A percentile compares a stretch with the other conserved stretches of the same genome.
Conservation (phyloP, 2,888 invertebrate genomes). For the Ganaspis brasiliensis region DNA sequence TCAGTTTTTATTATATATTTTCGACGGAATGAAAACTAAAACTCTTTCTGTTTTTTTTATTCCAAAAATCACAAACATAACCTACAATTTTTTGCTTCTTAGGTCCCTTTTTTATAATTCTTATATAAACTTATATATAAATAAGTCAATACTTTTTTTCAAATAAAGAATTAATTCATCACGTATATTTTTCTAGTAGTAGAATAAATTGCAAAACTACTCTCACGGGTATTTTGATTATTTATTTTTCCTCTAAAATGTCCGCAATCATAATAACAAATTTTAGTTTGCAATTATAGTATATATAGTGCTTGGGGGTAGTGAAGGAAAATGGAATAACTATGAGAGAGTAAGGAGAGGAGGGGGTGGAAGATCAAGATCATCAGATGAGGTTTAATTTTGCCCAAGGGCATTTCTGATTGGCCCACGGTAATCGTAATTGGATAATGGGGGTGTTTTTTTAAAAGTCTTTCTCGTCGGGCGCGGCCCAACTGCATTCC, state of each 20-base stretch:
- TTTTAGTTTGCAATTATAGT: constrained; percentile 31
- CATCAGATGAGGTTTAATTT: constrained; percentile 31
- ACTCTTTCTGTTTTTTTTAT: too few relatives aligned
- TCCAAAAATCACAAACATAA: too few relatives aligned
- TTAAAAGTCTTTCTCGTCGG: constrained; percentile 19
- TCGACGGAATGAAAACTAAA: too few relatives aligned
- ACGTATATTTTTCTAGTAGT: too few relatives aligned
- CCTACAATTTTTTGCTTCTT: too few relatives aligned
- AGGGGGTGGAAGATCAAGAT: constrained; percentile 28
- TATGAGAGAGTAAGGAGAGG: neutral
- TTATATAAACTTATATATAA: too few relatives aligned
- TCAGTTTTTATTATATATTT: too few relatives aligned
- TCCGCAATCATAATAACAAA: neutral
- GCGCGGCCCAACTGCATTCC: constrained; percentile 29
- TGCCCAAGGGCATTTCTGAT: constrained; percentile 14
- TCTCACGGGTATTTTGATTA: neutral
- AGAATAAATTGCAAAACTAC: neutral
- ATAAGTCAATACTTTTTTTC: too few relatives aligned
- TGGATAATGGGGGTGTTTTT: constrained; percentile 40
- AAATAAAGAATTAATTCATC: too few relatives aligned
- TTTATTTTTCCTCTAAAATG: constrained; percentile 21
- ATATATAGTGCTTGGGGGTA: constrained; percentile 21
- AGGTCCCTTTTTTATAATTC: too few relatives aligned
- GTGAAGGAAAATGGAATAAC: constrained; percentile 13
- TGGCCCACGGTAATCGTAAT: constrained; percentile 42